Evolutionary conservation across 1,140 invertebrate genomes (phyloP), one percentile per base, ranked within the genome.

Genomic region (Yoshiicerus persimilis): DNA sequence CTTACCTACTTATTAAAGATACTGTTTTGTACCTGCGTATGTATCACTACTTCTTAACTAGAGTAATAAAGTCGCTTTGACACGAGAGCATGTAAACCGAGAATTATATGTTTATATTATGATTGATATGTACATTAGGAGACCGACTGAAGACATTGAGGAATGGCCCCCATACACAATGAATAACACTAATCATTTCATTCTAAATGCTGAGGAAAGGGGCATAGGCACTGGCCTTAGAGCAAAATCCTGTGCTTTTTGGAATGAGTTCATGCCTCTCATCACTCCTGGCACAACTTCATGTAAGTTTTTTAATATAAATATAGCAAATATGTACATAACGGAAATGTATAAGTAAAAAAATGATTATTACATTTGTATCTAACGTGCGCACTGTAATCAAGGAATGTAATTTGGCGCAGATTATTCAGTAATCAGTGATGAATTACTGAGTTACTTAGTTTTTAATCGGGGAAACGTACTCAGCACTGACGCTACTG

Each of bases 251-350:
- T 99, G 98, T 92, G 97, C 97, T 66, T 99, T 99, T 93, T 99
- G 98, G 98, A 98, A 98, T 91, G 95, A 97, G 87, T 98, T 98
- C 92, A 94, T 99, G 91, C 97, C 97, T 75, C 95, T 95, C 92
- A 94, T 97, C 88, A 95, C 95, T 92, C 84, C 90, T 56, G 90
- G 90, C 30, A 91, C 90, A 4, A 86, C 47, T 56, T 88, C 90
- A 66, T 86, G 90, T 90, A 88, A 89, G 89, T 87, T 70, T 70
- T 16, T 66, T 27, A 16, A 56, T 56, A 6, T 39, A 39, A 39
- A 5, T n/a, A 56, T 56, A 56, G 2, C n/a, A n/a, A 11, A 41
- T 2, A 41, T 9, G 2, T 41, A 41, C 39, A 41, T 11, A 41
- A 13, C 16, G 3, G 39, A 41, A 13, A 11, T 11, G 39, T 41